phyloP scores from a whole-genome alignment of 2,113 vertebrate species.

The Malurus alboscapulatus region DNA sequence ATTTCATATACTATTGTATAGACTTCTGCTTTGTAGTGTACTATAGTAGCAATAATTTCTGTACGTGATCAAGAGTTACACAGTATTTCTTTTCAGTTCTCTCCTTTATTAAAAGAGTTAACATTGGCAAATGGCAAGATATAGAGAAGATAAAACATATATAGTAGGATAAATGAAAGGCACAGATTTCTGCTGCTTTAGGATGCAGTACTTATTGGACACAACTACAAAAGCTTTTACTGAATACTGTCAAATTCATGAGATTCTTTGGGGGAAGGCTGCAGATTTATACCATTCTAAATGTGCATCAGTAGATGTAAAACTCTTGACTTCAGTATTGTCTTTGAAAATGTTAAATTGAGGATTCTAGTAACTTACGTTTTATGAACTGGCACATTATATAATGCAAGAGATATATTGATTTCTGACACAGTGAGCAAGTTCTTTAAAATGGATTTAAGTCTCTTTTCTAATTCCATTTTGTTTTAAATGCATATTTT shows the following conservation, averaged over 20 bases:
- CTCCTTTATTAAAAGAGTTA: slow-evolving; percentile 63
- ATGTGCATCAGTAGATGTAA: slow-evolving; percentile 73
- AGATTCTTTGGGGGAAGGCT: slow-evolving; percentile 65
- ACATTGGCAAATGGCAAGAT: slow-evolving; percentile 63
- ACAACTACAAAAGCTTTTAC: slow-evolving; percentile 67
- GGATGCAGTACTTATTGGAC: slow-evolving; percentile 49
- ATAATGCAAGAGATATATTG: slow-evolving; percentile 71
- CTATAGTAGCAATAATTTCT: slow-evolving; percentile 85
- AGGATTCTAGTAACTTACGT: slow-evolving; percentile 72
- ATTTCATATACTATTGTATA: slow-evolving; percentile 75
- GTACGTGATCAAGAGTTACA: slow-evolving; percentile 74
- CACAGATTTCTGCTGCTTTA: slow-evolving; percentile 52
- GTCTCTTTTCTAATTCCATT: slow-evolving; percentile 77
- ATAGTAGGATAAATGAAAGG: slow-evolving; percentile 48
- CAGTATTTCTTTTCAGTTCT: slow-evolving; percentile 71
- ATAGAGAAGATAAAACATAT: slow-evolving; percentile 47
- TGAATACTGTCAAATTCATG: slow-evolving; percentile 69
- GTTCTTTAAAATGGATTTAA: slow-evolving; percentile 73
- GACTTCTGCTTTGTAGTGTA: slow-evolving; percentile 80
- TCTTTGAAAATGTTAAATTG: slow-evolving; percentile 76
- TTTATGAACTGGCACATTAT: slow-evolving; percentile 75
- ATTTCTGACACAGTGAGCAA: slow-evolving; percentile 75
- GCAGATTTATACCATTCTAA: slow-evolving; percentile 74
- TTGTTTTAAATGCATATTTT: slow-evolving; percentile 82
- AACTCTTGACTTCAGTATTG: slow-evolving; percentile 75